These are phyloP conservation scores for Tenebrosternarchus preto DNA, from an alignment of 2,113 vertebrate species.

Conservation along the genomic window DNA sequence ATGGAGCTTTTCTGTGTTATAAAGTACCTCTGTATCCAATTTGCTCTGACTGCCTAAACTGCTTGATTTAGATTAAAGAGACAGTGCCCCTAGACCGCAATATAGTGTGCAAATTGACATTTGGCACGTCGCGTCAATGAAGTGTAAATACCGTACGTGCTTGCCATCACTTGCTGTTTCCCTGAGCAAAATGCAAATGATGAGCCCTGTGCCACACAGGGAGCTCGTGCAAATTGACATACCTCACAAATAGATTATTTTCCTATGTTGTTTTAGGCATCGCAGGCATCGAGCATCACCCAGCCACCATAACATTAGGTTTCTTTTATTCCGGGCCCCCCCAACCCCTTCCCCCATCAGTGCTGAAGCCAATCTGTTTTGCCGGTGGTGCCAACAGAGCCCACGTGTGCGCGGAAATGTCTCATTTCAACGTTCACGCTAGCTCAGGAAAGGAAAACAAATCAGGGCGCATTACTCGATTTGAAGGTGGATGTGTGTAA, in stretches of 20 bases:
- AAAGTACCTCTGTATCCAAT: slow-evolving; percentile 35
- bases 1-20: slow-evolving; percentile 17
- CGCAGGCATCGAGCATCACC: slow-evolving; percentile 69
- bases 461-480: slow-evolving; percentile 71
- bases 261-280: slow-evolving; percentile 64
- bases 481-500: slow-evolving; percentile 72
- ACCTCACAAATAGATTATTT: slow-evolving; percentile 63
- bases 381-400: slow-evolving; percentile 65
- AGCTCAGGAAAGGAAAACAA: slow-evolving; percentile 72
- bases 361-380: slow-evolving; percentile 75
- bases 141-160: slow-evolving; percentile 36
- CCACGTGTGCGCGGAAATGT: slow-evolving; percentile 65
- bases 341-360: slow-evolving; percentile 68
- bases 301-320: slow-evolving; percentile 40
- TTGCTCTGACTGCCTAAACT: slow-evolving; percentile 33
- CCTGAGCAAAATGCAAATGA: slow-evolving; percentile 30
- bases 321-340: not conserved
- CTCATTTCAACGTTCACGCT: slow-evolving; percentile 72
- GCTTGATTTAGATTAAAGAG: slow-evolving; percentile 54
- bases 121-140: slow-evolving; percentile 51
- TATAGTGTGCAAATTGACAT: slow-evolving; percentile 61
- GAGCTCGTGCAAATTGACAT: slow-evolving; percentile 65
- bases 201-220: slow-evolving; percentile 41
- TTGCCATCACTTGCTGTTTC: slow-evolving; percentile 46
- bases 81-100: slow-evolving; percentile 53